Evolutionary conservation across 2,797 vertebrate species (phyloP).

Genomic region (Acipenser transmontanus): DNA sequence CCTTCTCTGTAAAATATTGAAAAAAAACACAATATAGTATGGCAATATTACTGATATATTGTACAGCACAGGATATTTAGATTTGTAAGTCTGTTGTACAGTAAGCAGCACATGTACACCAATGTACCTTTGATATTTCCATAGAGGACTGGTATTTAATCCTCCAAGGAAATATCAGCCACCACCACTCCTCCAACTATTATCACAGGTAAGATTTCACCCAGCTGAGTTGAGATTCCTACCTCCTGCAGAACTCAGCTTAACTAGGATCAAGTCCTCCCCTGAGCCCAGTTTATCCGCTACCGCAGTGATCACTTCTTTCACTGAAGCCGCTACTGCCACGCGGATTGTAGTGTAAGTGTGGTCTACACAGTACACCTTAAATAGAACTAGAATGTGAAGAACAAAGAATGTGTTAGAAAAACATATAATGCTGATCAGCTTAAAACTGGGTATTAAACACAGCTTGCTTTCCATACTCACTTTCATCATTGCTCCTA

Average conservation of each 20-base stretch:
- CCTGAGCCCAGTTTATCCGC: conserved; percentile 90
- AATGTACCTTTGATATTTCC: too few species aligned
- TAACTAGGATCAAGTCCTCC: conserved; percentile 83
- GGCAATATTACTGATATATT: too few species aligned
- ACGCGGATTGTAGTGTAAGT: conserved; percentile 94
- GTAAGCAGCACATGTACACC: too few species aligned
- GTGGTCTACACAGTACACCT: conserved; percentile 93
- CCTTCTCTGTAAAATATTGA: conserved; percentile 74
- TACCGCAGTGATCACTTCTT: conserved; percentile 81
- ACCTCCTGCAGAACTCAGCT: conserved; percentile 95
- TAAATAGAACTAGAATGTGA: conserved; percentile 77
- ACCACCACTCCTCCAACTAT: conserved; percentile 26
- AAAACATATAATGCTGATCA: conserved; percentile 13
- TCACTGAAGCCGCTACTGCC: conserved; percentile 76
- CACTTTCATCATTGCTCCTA: conserved; percentile 84
- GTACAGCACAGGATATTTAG: too few species aligned
- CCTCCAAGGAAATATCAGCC: neutral
- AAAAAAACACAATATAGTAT: conserved; percentile 7
- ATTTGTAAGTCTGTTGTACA: too few species aligned
- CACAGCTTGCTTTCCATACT: conserved; percentile 32
- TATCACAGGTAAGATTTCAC: conserved; percentile 9
- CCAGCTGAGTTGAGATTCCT: conserved; percentile 37
- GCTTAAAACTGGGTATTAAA: neutral
- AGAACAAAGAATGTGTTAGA: conserved; percentile 13
- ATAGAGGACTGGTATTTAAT: too few species aligned